These are phyloP conservation scores for Frankliniella intonsa DNA, from an alignment of 2,888 invertebrate species.

Conservation along the genomic window DNA sequence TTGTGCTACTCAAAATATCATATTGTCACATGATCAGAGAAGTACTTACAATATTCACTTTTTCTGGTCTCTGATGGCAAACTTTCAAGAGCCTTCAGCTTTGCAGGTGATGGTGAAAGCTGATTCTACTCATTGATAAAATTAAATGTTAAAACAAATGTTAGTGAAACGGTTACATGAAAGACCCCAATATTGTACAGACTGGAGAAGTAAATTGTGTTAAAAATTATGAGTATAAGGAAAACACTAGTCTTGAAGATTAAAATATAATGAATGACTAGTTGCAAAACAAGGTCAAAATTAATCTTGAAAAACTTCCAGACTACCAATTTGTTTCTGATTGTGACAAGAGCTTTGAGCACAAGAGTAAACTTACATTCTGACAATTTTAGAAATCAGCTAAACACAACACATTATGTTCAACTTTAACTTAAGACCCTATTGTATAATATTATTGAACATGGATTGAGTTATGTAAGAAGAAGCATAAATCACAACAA, in stretches of 20 bases:
- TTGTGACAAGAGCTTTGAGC: neutral
- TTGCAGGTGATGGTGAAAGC: neutral
- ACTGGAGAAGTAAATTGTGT: neutral
- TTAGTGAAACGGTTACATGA: neutral
- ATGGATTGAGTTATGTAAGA: neutral
- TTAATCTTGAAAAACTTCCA: neutral
- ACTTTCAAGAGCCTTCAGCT: neutral
- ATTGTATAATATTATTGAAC: too few relatives aligned
- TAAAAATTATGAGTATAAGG: neutral
- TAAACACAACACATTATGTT: neutral
- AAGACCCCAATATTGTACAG: neutral
- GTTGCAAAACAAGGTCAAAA: neutral
- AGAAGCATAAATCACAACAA: neutral
- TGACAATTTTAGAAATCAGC: neutral
- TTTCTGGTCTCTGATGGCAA: too few relatives aligned
- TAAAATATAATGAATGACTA: conserved; percentile 9
- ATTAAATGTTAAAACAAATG: neutral
- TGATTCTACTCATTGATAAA: neutral
- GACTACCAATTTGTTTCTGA: neutral
- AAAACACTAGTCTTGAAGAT: neutral
- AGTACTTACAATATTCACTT: neutral
- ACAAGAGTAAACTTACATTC: neutral
- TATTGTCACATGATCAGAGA: neutral
- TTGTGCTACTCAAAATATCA: conserved; percentile 2
- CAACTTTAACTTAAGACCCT: neutral